Conservation (phyloP, 2,797 vertebrate species). For the Lagodon rhomboides region DNA sequence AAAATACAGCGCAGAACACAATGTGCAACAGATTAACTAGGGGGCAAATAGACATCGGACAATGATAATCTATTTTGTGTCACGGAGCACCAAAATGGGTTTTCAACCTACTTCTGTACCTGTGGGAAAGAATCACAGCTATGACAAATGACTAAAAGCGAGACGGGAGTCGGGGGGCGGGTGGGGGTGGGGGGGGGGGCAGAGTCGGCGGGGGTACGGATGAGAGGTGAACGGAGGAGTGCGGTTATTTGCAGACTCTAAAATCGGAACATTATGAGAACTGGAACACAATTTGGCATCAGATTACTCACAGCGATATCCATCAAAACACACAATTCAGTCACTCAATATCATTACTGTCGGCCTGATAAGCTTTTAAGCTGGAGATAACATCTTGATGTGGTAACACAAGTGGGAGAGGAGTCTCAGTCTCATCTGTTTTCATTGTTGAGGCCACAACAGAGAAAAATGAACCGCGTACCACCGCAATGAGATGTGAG, state of each 20-base stretch:
- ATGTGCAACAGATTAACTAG: conserved; percentile 66
- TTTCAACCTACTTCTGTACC: conserved; percentile 74
- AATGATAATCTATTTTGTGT: conserved; percentile 79
- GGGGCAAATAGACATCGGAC: conserved; percentile 69
- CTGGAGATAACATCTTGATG: conserved; percentile 79
- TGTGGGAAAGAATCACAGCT: conserved; percentile 77
- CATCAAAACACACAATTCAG: conserved; percentile 83
- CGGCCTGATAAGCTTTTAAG: conserved; percentile 81
- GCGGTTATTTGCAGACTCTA: conserved; percentile 72
- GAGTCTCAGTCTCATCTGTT: conserved; percentile 65
- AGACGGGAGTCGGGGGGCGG: conserved; percentile 35
- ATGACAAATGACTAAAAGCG: conserved; percentile 78
- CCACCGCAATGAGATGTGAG: conserved; percentile 33
- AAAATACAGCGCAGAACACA: conserved; percentile 53
- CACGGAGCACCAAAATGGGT: conserved; percentile 76
- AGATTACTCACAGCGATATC: conserved; percentile 81
- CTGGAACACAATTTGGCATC: conserved; percentile 80
- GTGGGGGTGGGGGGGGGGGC: conserved; percentile 17
- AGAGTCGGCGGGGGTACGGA: conserved; percentile 32
- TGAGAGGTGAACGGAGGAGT: conserved; percentile 46
- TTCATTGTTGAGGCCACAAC: conserved; percentile 55
- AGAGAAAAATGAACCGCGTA: conserved; percentile 48
- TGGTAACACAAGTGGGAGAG: conserved; percentile 71
- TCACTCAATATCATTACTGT: conserved; percentile 81
- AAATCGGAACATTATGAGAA: conserved; percentile 78